Evolutionary conservation across 2,113 vertebrate genomes (phyloP), one percentile per base, ranked within the genome.

Genomic region (Pao palembangensis): DNA sequence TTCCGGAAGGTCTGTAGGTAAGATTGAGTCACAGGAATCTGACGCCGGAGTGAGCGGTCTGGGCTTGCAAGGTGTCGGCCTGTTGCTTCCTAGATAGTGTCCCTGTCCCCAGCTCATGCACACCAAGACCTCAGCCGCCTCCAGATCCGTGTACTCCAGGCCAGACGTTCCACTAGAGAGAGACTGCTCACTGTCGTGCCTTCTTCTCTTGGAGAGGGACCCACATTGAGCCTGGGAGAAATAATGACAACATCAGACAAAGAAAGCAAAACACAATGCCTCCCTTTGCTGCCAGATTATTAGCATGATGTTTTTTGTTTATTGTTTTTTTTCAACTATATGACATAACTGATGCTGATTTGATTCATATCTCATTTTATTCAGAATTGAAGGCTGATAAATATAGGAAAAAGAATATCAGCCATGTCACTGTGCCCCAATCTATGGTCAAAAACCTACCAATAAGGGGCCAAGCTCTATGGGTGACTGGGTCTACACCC

Each of bases 51-150:
- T 98, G 61, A 98, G 92, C 13, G 96, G 96, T 58, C 97, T 89
- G 69, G 93, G 71, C 71, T 90, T 91, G 82, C 86, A 90, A 57
- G 85, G 51, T 52, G 38, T 85, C 0, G 66, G 76, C 73, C 89
- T 92, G 81, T 87, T 93, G 0, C 64, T 16, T 56, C 62, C 3
- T 16, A 64, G 67, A 43, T 84, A 78, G 42, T 89, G 82, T 51
- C 92, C 90, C 75, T 94, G 96, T 56, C 94, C 94, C 96, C 95
- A 98, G 71, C 97, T 98, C 97, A 99, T 99, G 58, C 94, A 99
- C 73, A 99, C 93, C 67, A 99, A 90, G 0, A 94, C 94, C 73
- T 98, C 95, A 0, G 96, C 96, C 0, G 97, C 97, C 78, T 98
- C 97, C 1, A 99, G 92, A 83, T 98, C 97, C 0, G 94, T 96